Base-by-base conservation (phyloP, 2,113 vertebrate species). In the Atractosteus spatula region DNA sequence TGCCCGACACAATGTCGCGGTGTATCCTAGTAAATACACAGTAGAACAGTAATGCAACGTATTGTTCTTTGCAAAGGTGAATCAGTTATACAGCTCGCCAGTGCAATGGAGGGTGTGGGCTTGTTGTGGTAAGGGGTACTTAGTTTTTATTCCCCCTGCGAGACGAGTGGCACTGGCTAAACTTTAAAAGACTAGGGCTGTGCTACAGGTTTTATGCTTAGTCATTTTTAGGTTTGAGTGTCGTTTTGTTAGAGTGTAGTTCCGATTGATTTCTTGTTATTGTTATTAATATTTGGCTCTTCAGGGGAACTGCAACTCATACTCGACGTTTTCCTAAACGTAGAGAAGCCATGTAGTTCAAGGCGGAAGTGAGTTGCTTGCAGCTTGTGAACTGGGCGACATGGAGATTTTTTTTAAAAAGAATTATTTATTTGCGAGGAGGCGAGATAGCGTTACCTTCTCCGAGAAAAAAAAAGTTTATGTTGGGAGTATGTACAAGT, bases 101-200 rank as follows among this genome's bases (percentile, higher is more conserved):
- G 77, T 81, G 80, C 77, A 80, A 69, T 66, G 68, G 88, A 91
- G 89, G 89, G 90, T 85, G 91, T 90, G 88, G 85, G 89, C 83
- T 84, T 77, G n/a, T 70, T 42, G 41, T n/a, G 43, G 69, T 68
- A 73, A 75, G 57, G 74, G 61, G 75, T 69, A 55, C 71, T 62
- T 29, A 10, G 51, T 62, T 61, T 63, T 67, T 44, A 16, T 78
- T 75, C 63, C 59, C 47, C 56, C 45, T 57, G 41, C 13, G 29
- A 54, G 13, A 12, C 8, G 55, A 57, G 55, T 44, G 63, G 41
- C 29, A 11, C 16, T 45, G 4, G 57, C 16, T 17, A 66, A 66
- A 41, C 41, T 41, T 14, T 56, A 42, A 16, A 65, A 66, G 41
- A 45, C 55, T n/a, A 14, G 51, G 63, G 51, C 44, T 42, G 11